Percentiles rank a stretch among this genome's conserved stretches.
Evolutionary conservation across 2,797 vertebrate species (phyloP).

Genomic region (Margarornis squamiger): DNA sequence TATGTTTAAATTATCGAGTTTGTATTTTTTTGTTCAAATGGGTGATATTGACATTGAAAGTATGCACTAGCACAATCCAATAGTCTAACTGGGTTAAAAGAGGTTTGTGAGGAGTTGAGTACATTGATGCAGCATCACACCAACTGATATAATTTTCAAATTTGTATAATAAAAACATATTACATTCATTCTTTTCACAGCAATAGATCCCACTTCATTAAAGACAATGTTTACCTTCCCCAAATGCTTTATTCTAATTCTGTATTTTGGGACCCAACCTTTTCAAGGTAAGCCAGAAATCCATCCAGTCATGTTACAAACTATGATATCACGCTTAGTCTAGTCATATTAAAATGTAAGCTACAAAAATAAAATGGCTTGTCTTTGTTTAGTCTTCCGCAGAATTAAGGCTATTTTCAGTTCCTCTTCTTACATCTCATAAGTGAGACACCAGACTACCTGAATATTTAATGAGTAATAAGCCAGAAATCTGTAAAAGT

Average conservation of each 20-base stretch:
- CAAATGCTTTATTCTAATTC: background rate
- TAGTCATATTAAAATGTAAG: background rate
- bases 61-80: background rate
- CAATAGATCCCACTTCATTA: background rate
- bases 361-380: background rate
- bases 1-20: background rate
- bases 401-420: slow-evolving; percentile 29
- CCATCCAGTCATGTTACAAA: background rate
- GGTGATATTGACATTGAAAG: background rate
- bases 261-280: background rate
- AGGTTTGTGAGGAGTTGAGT: background rate
- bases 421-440: background rate
- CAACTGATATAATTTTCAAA: background rate
- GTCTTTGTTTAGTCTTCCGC: background rate
- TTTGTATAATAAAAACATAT: background rate
- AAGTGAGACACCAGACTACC: background rate
- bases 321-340: background rate
- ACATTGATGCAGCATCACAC: background rate
- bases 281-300: background rate
- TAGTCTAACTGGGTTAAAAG: background rate
- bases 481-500: background rate
- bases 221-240: background rate
- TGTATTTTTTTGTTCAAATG: background rate
- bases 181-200: background rate
- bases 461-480: slow-evolving; percentile 4